Conservation (phyloP, 2,888 invertebrate species). For the Kuschelorhynchus macadamiae region DNA sequence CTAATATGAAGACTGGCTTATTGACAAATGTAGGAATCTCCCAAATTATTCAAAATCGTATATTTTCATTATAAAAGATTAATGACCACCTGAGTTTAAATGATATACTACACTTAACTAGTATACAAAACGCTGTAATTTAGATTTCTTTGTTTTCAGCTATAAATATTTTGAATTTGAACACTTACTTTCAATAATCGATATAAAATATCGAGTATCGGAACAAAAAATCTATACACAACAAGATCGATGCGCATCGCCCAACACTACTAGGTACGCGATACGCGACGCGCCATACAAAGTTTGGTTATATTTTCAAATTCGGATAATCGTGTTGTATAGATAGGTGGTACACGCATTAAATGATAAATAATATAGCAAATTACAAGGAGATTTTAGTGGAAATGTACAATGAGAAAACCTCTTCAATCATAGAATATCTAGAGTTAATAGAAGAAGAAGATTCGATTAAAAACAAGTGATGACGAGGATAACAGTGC, state of each 20-base stretch:
- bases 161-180: too few relatives aligned
- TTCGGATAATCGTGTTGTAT: neutral
- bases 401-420: slow-evolving; percentile 13
- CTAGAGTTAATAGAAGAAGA: slow-evolving; percentile 5
- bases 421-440: slow-evolving; percentile 6
- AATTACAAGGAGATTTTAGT: slow-evolving; percentile 10
- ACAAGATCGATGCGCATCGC: slow-evolving; percentile 4
- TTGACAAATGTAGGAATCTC: too few relatives aligned
- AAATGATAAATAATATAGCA: slow-evolving; percentile 1
- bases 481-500: neutral
- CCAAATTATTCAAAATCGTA: too few relatives aligned
- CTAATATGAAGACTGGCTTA: too few relatives aligned
- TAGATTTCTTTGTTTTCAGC: too few relatives aligned
- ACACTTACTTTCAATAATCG: too few relatives aligned
- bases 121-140: too few relatives aligned
- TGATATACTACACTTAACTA: too few relatives aligned
- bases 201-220: too few relatives aligned
- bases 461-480: neutral
- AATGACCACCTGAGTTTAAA: too few relatives aligned
- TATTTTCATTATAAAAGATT: too few relatives aligned
- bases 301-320: slow-evolving; percentile 3
- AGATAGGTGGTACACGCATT: neutral
- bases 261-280: neutral
- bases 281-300: neutral
- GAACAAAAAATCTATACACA: too few relatives aligned